Percentiles rank a stretch among this genome's conserved stretches.
These are phyloP conservation scores for Drosophila austrosaltans DNA, from an alignment of 2,888 invertebrate species.

Conservation along the genomic window DNA sequence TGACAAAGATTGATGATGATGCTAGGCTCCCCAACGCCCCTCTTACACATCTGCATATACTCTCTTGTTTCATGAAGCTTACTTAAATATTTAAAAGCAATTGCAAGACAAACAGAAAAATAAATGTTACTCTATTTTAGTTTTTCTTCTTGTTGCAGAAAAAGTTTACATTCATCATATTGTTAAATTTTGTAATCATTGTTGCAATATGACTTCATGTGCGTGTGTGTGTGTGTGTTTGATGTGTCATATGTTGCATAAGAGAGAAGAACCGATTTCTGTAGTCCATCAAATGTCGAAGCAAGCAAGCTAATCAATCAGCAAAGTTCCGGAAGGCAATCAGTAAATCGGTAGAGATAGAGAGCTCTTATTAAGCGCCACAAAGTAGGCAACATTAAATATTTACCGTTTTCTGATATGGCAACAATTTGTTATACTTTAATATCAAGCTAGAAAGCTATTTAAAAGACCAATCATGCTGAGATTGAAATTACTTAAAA, in stretches of 20 bases:
- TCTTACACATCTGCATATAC: neutral
- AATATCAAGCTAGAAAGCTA: too few species aligned
- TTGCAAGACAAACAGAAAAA: constrained; percentile 40
- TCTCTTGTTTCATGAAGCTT: constrained; percentile 32
- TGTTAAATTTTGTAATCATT: constrained; percentile 3
- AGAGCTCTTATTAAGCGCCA: neutral
- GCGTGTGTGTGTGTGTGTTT: constrained; percentile 13
- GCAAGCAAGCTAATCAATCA: constrained; percentile 18
- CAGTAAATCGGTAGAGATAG: neutral
- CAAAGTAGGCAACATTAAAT: constrained; percentile 1
- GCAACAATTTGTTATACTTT: too few species aligned
- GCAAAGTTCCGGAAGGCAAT: constrained; percentile 6
- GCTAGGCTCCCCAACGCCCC: neutral
- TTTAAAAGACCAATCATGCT: too few species aligned
- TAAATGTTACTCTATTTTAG: neutral
- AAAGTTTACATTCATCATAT: neutral
- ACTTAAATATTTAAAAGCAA: constrained; percentile 73
- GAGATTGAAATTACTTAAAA: too few species aligned
- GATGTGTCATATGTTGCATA: constrained; percentile 28
- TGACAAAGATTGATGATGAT: constrained; percentile 30
- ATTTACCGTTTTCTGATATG: neutral
- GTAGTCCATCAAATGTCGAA: constrained; percentile 9
- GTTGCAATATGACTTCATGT: neutral
- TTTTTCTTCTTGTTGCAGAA: neutral
- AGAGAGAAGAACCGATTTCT: neutral